Conservation (phyloP, 2,888 invertebrate species). For the Ophonus ardosiacus region DNA sequence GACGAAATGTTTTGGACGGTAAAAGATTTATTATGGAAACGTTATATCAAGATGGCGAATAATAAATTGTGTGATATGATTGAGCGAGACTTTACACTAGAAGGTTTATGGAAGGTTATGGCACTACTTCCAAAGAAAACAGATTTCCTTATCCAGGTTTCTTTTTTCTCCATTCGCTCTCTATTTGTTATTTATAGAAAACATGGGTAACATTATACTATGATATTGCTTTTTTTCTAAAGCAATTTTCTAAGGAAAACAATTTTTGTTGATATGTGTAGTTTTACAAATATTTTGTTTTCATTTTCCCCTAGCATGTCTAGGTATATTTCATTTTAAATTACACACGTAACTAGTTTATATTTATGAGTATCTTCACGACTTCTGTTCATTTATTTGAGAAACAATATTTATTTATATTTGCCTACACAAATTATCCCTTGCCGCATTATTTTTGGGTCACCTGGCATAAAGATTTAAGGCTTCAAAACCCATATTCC, state of each 20-base stretch:
- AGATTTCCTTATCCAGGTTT: constrained; percentile 26
- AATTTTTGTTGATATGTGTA: constrained; percentile 17
- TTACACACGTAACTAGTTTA: background rate
- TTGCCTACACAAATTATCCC: too few relatives aligned
- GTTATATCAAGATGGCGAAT: constrained; percentile 44
- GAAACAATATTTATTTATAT: too few relatives aligned
- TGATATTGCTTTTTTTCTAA: constrained; percentile 28
- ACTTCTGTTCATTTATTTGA: background rate
- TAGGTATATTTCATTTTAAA: background rate
- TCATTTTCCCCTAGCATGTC: background rate
- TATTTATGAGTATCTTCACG: background rate
- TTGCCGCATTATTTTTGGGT: too few relatives aligned
- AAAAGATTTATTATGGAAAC: constrained; percentile 44
- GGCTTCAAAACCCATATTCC: too few relatives aligned
- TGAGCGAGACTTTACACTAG: constrained; percentile 39
- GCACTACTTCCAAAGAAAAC: constrained; percentile 21
- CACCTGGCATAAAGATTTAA: too few relatives aligned
- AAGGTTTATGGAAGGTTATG: constrained; percentile 41
- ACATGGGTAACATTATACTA: constrained; percentile 25
- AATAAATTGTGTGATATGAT: constrained; percentile 46
- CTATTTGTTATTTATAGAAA: constrained; percentile 46
- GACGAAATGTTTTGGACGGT: constrained; percentile 24
- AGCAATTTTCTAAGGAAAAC: constrained; percentile 20
- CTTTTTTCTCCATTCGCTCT: constrained; percentile 4
- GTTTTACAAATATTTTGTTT: constrained; percentile 26